A percentile compares a stretch with the other conserved stretches of the same genome.
Conservation (phyloP, 2,113 vertebrate genomes). For the Channa maculata region DNA sequence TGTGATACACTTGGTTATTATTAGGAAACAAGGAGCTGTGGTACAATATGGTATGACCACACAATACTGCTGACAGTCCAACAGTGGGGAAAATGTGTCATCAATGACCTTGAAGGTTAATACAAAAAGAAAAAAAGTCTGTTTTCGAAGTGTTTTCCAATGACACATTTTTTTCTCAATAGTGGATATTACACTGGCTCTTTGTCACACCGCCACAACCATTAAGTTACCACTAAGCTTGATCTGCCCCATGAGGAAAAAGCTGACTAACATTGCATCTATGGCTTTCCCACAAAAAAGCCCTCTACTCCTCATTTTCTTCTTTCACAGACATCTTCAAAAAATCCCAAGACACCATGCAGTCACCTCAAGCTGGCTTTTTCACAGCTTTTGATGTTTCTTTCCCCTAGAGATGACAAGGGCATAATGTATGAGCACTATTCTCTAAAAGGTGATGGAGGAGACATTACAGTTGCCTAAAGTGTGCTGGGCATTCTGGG, state of each 20-base stretch:
- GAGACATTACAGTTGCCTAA: constrained; percentile 19
- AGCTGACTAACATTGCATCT: background rate
- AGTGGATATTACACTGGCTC: background rate
- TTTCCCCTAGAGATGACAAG: constrained; percentile 26
- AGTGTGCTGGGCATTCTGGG: constrained; percentile 16
- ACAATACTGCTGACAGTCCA: background rate
- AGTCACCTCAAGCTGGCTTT: constrained; percentile 43
- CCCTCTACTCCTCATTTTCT: constrained; percentile 8
- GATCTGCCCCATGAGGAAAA: background rate
- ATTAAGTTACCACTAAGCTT: background rate
- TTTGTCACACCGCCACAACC: background rate
- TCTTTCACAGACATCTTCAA: constrained; percentile 4
- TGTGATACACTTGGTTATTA: constrained; percentile 8
- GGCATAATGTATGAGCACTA: constrained; percentile 5
- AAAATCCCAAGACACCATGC: background rate
- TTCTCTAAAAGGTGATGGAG: constrained; percentile 18
- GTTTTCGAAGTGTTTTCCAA: background rate
- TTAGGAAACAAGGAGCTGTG: constrained; percentile 11
- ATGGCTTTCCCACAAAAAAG: background rate
- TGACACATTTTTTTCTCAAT: background rate
- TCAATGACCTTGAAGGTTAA: constrained; percentile 12
- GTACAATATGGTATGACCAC: background rate
- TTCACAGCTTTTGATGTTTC: constrained; percentile 17
- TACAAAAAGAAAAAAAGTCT: background rate
- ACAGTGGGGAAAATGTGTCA: background rate